A percentile compares a stretch with the other conserved stretches of the same genome.
phyloP scores from a whole-genome alignment of 1,140 invertebrate species.

The Rhyzopertha dominica region DNA sequence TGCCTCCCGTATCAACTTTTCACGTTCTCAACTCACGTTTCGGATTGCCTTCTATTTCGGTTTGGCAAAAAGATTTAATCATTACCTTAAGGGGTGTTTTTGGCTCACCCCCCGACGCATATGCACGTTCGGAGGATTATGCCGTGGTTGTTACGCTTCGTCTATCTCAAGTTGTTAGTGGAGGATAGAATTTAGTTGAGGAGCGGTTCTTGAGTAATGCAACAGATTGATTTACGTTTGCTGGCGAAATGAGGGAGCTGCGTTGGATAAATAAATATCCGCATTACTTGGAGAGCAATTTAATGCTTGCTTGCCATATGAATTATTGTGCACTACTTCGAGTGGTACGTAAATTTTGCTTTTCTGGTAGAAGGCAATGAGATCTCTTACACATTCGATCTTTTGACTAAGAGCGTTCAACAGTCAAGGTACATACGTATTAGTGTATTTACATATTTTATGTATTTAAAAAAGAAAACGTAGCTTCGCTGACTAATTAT shows the following conservation, averaged over 20 bases:
- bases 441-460: too few relatives aligned
- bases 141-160: not conserved
- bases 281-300: constrained; percentile 7
- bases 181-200: not conserved
- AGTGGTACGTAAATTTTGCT: too few relatives aligned
- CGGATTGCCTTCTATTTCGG: constrained; percentile 25
- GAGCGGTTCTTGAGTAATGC: not conserved
- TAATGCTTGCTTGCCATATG: constrained; percentile 5
- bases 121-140: not conserved
- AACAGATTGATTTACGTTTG: constrained; percentile 10
- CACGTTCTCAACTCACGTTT: constrained; percentile 27
- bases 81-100: constrained; percentile 21
- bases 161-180: not conserved
- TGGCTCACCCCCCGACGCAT: not conserved
- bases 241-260: constrained; percentile 10
- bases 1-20: constrained; percentile 25
- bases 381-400: too few relatives aligned
- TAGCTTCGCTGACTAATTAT: too few relatives aligned
- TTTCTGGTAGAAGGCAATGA: too few relatives aligned
- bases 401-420: too few relatives aligned
- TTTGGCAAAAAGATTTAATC: constrained; percentile 27
- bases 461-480: too few relatives aligned
- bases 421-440: too few relatives aligned
- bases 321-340: too few relatives aligned
- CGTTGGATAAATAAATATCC: constrained; percentile 12